Conservation (phyloP, 2,888 invertebrate genomes). For the Adineta ricciae region DNA sequence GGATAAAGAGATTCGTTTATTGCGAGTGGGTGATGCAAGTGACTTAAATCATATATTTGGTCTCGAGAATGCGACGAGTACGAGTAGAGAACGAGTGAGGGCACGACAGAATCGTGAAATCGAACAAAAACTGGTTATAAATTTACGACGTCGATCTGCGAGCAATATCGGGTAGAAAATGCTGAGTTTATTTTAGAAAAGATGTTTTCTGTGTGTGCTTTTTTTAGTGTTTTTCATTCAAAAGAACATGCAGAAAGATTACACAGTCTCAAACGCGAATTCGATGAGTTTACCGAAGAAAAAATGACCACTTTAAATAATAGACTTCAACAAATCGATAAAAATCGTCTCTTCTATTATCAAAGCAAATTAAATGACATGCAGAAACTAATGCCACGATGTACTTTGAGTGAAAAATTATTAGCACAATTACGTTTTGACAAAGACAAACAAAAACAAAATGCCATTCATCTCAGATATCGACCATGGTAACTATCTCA, state of each 20-base stretch:
- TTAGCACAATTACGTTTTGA: not conserved
- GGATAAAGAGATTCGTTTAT: not conserved
- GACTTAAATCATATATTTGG: constrained; percentile 11
- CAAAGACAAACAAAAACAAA: not conserved
- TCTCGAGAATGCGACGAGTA: not conserved
- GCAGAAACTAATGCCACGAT: not conserved
- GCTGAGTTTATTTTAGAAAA: not conserved
- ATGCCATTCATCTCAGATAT: constrained; percentile 9
- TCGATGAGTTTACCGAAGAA: constrained; percentile 18
- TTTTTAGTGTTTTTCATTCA: not conserved
- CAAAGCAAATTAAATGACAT: not conserved
- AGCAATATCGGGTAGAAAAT: not conserved
- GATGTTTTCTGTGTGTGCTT: not conserved
- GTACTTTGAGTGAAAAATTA: not conserved
- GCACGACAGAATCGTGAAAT: not conserved
- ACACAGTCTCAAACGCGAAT: not conserved
- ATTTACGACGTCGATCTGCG: not conserved
- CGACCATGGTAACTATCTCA: not conserved
- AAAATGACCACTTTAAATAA: not conserved
- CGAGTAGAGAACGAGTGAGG: not conserved
- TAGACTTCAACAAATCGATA: not conserved
- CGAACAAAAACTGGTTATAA: not conserved
- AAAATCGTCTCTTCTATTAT: not conserved
- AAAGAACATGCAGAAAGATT: not conserved
- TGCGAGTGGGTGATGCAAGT: not conserved